Evolutionary conservation across 2,113 vertebrate genomes (phyloP).

Genomic region (Anthoscopus minutus): DNA sequence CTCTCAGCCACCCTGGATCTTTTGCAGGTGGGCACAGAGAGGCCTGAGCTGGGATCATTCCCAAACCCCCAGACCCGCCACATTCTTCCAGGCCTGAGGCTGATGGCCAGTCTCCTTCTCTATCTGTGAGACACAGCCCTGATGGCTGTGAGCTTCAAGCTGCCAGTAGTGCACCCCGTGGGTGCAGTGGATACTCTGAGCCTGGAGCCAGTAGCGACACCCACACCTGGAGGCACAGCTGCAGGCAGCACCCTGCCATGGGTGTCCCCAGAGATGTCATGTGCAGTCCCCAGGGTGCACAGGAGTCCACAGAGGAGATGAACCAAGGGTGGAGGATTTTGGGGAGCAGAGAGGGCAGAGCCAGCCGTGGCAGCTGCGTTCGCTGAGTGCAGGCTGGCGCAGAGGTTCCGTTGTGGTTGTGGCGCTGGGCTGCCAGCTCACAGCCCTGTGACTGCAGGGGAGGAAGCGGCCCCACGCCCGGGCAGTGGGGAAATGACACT

Average conservation of each 20-base stretch:
- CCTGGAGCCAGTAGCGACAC: fast-evolving
- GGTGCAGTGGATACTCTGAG: background rate
- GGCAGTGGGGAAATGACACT: slow-evolving; percentile 34
- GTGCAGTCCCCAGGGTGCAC: fast-evolving
- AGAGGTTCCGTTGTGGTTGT: background rate
- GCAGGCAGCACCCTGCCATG: background rate
- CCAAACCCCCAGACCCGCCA: background rate
- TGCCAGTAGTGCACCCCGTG: fast-evolving
- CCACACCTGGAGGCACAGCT: background rate
- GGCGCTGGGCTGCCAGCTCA: background rate
- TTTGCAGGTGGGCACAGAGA: fast-evolving
- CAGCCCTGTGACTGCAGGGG: slow-evolving; percentile 43
- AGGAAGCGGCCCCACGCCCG: background rate
- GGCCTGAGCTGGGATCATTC: background rate
- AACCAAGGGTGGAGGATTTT: background rate
- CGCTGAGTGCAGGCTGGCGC: fast-evolving
- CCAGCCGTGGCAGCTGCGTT: fast-evolving
- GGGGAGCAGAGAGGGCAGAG: fast-evolving
- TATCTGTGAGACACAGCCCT: background rate
- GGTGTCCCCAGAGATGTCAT: background rate
- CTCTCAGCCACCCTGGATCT: background rate
- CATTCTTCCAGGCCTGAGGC: background rate
- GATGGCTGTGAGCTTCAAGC: fast-evolving
- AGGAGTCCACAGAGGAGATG: background rate
- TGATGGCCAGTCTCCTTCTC: background rate